Conservation (phyloP, 2,113 vertebrate genomes). For the Centropristis striata region DNA sequence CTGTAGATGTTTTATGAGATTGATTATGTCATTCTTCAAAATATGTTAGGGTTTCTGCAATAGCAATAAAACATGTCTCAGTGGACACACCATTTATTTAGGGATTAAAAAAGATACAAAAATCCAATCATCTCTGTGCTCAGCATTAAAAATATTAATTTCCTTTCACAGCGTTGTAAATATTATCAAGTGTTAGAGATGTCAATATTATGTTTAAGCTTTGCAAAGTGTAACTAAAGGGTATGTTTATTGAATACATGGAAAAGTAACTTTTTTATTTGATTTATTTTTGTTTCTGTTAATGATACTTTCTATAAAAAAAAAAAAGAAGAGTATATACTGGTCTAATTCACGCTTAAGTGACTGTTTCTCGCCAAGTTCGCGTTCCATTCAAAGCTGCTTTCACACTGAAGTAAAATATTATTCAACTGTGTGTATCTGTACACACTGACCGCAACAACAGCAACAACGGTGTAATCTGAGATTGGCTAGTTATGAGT, state of each 20-base stretch:
- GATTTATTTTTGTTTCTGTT: conserved; percentile 58
- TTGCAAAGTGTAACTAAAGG: conserved; percentile 84
- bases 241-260: conserved; percentile 73
- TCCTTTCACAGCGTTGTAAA: conserved; percentile 83
- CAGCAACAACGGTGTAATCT: conserved; percentile 56
- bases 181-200: conserved; percentile 84
- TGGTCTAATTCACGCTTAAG: conserved; percentile 73
- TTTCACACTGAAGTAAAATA: conserved; percentile 66
- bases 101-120: conserved; percentile 65
- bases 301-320: conserved; percentile 69
- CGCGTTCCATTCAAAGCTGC: conserved; percentile 73
- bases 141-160: conserved; percentile 72
- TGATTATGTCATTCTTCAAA: conserved; percentile 71
- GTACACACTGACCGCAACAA: conserved; percentile 64
- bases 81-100: conserved; percentile 82
- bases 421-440: conserved; percentile 66
- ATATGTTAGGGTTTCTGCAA: conserved; percentile 85
- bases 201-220: conserved; percentile 84
- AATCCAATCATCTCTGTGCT: conserved; percentile 72
- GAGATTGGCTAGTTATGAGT: conserved; percentile 58
- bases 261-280: conserved; percentile 56
- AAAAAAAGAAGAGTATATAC: conserved; percentile 60
- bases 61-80: conserved; percentile 90
- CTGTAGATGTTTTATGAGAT: conserved; percentile 74
- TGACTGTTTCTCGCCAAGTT: conserved; percentile 80